phyloP scores from a whole-genome alignment of 2,113 vertebrate genomes.

The Elachura formosa region DNA sequence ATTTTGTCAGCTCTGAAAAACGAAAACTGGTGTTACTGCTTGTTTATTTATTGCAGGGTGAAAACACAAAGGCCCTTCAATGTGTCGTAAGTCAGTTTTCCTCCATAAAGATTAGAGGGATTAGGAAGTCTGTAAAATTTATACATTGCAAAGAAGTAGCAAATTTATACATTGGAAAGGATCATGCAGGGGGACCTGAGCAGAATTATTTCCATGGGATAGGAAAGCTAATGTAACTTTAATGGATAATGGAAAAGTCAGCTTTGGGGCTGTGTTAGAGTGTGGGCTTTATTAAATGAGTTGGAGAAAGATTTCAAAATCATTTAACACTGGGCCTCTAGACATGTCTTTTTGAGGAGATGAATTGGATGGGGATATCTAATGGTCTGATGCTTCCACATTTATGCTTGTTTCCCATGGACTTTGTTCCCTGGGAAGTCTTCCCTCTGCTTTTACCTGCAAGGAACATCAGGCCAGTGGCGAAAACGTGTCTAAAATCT shows the following conservation, averaged over 20 bases:
- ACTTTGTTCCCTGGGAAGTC: not conserved
- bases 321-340: not conserved
- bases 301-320: not conserved
- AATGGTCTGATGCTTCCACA: not conserved
- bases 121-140: not conserved
- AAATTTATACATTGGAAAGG: no score
- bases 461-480: not conserved
- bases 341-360: not conserved
- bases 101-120: not conserved
- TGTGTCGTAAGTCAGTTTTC: not conserved
- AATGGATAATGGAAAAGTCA: not conserved
- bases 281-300: not conserved
- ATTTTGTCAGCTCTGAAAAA: conserved; percentile 2
- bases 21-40: not conserved
- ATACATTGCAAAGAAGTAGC: not conserved
- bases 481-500: not conserved
- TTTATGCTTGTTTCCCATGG: not conserved
- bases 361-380: not conserved
- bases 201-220: not conserved
- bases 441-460: not conserved
- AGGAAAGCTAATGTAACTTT: not conserved
- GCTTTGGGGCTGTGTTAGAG: not conserved
- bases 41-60: not conserved
- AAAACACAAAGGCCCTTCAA: not conserved
- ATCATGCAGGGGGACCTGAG: not conserved